Conservation (phyloP, 2,888 invertebrate species). For the Sphinx pinastri region DNA sequence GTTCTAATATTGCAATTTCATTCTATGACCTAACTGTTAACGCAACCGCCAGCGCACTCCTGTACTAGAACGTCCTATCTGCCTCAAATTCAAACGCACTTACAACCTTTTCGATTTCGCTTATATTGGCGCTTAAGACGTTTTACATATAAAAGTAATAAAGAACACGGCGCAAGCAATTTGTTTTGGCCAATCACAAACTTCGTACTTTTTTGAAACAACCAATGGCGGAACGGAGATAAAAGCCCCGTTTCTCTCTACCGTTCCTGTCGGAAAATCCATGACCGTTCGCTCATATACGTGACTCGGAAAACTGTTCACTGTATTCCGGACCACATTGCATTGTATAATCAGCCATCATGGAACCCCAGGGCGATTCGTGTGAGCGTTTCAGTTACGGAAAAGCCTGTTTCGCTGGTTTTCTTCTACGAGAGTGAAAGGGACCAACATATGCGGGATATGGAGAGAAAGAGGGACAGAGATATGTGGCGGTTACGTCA, state of each 20-base stretch:
- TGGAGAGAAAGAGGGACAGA: constrained; percentile 51
- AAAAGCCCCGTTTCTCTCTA: constrained; percentile 68
- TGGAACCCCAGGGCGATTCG: constrained; percentile 78
- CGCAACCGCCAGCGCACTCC: constrained; percentile 38
- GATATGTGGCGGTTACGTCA: constrained; percentile 60
- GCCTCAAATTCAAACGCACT: constrained; percentile 33
- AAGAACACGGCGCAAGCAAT: constrained; percentile 80
- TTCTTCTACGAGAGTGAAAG: constrained; percentile 53
- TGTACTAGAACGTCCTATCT: constrained; percentile 44
- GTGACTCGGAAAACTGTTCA: constrained; percentile 60
- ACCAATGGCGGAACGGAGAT: constrained; percentile 81
- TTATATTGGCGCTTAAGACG: constrained; percentile 55
- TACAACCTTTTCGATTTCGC: constrained; percentile 48
- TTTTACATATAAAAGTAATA: constrained; percentile 66
- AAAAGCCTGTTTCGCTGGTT: constrained; percentile 74
- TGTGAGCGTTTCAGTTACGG: constrained; percentile 57
- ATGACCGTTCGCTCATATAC: constrained; percentile 54
- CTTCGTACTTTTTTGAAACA: constrained; percentile 75
- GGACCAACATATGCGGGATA: constrained; percentile 45
- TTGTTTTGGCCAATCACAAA: constrained; percentile 83
- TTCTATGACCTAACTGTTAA: constrained; percentile 38
- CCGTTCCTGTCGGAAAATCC: constrained; percentile 60
- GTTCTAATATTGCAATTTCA: constrained; percentile 69
- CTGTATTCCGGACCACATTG: constrained; percentile 71
- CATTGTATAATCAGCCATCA: constrained; percentile 84